Evolutionary conservation across 2,113 vertebrate species (phyloP).

Genomic region (Anas platyrhynchos): DNA sequence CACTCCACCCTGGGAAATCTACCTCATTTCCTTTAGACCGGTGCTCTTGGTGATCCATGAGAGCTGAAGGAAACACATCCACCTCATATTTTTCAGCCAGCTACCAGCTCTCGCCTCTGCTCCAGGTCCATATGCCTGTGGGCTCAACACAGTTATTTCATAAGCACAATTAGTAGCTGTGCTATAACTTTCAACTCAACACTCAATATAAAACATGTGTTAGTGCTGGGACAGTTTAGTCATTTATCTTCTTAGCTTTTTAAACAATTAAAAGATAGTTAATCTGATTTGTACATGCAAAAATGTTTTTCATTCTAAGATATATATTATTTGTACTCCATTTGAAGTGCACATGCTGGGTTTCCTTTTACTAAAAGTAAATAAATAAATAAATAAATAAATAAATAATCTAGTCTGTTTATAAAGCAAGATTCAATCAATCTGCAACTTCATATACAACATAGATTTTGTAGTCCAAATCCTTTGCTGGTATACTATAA

Average conservation of each 20-base stretch:
- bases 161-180: background rate
- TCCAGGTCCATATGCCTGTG: background rate
- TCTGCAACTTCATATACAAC: background rate
- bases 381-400: background rate
- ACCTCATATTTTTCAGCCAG: background rate
- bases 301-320: background rate
- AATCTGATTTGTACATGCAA: background rate
- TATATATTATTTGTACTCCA: accelerated
- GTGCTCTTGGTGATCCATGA: background rate
- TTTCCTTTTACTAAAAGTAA: background rate
- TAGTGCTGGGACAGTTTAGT: background rate
- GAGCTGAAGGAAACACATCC: accelerated
- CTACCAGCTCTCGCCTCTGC: accelerated
- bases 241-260: background rate
- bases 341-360: background rate
- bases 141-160: background rate
- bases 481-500: background rate
- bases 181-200: background rate
- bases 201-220: accelerated
- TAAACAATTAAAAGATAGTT: background rate
- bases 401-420: background rate
- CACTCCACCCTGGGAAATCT: background rate
- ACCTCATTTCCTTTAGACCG: background rate
- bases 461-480: background rate
- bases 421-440: background rate